Evolutionary conservation across 2,888 invertebrate genomes (phyloP), one percentile per base, ranked within the genome.

Genomic region (Agelastica alni): DNA sequence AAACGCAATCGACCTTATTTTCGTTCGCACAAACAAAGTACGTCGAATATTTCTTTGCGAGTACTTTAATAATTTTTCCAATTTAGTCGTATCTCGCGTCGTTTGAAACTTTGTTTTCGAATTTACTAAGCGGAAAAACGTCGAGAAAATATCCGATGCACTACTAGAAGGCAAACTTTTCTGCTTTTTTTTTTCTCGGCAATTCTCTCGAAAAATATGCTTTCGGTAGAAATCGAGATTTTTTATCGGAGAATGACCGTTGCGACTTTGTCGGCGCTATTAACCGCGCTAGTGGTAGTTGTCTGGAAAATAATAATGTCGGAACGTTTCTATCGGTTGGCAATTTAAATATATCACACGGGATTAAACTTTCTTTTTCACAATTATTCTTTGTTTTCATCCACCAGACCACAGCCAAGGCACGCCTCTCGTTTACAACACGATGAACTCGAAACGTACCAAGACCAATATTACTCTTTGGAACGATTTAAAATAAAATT

Each of bases 261-360:
- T 42, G 6, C 14, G 26, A 42, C 42, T 42, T 42, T 26, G 42
- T 14, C 42, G 26, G 22, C 13, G 36, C 36, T 39, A 22, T 49
- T 55, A 45, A 49, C 36, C 49, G 44, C 17, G 37, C 46, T 34
- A 51, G 36, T 49, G 32, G 52, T 22, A 53, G 22, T 44, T 42
- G 51, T 36, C 54, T 59, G 45, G 51, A 44, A 56, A 58, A 52
- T 53, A 55, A 45, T 47, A 26, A 7, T 16, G 9, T 20, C 10
- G 32, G 4, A 13, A 32, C 43, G 12, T 17, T 46, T 46, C 46
- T 46, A 46, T 46, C 46, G 46, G 46, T 17, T 37, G 46, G 36
- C 36, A 16, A 46, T 46, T 46, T 36, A 46, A 46, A 46, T 46
- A 43, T 53, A 53, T 53, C 34, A 47, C 53, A n/a, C n/a, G n/a